Percentiles rank a stretch among this genome's conserved stretches.
Conservation (phyloP, 2,888 invertebrate genomes). For the Lasius fuliginosus region DNA sequence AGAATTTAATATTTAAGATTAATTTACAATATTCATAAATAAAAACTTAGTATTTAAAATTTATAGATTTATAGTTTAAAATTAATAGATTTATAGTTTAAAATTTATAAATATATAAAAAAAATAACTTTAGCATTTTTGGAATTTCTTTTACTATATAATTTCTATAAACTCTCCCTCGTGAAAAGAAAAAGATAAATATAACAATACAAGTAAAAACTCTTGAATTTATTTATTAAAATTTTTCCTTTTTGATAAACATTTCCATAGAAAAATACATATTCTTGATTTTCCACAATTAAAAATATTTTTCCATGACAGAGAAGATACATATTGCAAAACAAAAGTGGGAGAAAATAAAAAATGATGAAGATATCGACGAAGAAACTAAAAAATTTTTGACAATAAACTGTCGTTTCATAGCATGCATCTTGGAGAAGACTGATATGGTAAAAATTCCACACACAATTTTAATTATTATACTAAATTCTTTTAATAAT, state of each 20-base stretch:
- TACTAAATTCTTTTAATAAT: not conserved
- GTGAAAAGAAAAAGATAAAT: not conserved
- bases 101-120: not conserved
- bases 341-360: too few species aligned
- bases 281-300: not conserved
- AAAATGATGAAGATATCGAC: not conserved
- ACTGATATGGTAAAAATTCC: not conserved
- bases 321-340: not conserved
- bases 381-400: conserved; percentile 1
- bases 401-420: not conserved
- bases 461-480: not conserved
- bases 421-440: conserved; percentile 6
- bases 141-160: not conserved
- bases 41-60: not conserved
- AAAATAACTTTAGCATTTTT: not conserved
- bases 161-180: too few species aligned
- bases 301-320: not conserved
- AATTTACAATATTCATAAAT: not conserved
- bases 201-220: not conserved
- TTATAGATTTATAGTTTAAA: too few species aligned
- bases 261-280: not conserved
- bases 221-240: not conserved
- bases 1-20: not conserved
- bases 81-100: too few species aligned
- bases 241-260: not conserved